These are phyloP conservation scores for Pseudolaguvia tuberculata DNA, from an alignment of 2,113 vertebrate species.

Conservation along the genomic window DNA sequence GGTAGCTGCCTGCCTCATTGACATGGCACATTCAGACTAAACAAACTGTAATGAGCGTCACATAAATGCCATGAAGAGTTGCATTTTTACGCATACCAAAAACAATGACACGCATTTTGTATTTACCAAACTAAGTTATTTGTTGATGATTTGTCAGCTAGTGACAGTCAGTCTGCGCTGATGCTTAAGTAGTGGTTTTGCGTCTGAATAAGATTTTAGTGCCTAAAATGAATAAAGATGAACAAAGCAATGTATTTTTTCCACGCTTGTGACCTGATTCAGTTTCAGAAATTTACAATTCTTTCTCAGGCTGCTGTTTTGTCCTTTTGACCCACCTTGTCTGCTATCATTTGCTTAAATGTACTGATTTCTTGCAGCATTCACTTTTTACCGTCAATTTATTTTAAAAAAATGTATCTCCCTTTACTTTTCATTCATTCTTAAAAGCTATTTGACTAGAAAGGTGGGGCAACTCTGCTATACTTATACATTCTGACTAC, in stretches of 20 bases:
- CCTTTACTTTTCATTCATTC: too few relatives aligned
- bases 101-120: neutral
- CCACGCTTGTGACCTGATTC: neutral
- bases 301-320: constrained; percentile 2
- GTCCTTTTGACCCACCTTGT: constrained; percentile 5
- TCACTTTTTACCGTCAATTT: too few relatives aligned
- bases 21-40: constrained; percentile 11
- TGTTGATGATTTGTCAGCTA: neutral
- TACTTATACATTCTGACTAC: constrained; percentile 43
- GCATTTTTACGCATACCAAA: neutral
- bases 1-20: constrained; percentile 8
- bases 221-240: neutral
- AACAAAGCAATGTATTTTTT: too few relatives aligned
- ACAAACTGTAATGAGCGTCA: constrained; percentile 9
- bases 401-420: too few relatives aligned
- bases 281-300: constrained; percentile 14
- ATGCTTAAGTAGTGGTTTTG: neutral
- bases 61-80: constrained; percentile 7
- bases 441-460: too few relatives aligned
- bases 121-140: constrained; percentile 10
- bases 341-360: constrained; percentile 2
- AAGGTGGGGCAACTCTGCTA: too few relatives aligned
- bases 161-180: neutral
- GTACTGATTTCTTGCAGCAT: too few relatives aligned
- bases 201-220: neutral